Evolutionary conservation across 2,797 vertebrate genomes (phyloP).

Genomic region (Sebastes oblongus): DNA sequence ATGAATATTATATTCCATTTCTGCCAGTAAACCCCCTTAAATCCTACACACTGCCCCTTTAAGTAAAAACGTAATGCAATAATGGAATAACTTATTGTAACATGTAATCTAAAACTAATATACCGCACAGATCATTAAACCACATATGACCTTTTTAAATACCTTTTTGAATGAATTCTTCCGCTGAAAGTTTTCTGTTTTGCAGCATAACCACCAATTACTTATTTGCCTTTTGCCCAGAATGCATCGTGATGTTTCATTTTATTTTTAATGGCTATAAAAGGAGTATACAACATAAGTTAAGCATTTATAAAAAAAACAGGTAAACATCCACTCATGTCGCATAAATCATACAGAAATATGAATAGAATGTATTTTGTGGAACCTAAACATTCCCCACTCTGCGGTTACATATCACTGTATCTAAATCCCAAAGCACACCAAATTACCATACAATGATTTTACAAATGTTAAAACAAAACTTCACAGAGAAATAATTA

Average conservation of each 20-base stretch:
- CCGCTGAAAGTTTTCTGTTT: not conserved
- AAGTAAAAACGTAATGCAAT: not conserved
- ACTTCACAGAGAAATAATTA: not conserved
- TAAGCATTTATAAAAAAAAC: not conserved
- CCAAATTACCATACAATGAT: not conserved
- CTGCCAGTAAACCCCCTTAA: not conserved
- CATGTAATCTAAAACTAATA: not conserved
- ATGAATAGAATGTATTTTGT: not conserved
- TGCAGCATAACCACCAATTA: too few species aligned
- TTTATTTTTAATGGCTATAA: not conserved
- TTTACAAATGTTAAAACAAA: not conserved
- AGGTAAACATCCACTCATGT: not conserved
- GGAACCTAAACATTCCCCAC: not conserved
- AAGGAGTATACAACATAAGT: not conserved
- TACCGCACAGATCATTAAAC: not conserved
- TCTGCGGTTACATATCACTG: not conserved
- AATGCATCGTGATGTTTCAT: not conserved
- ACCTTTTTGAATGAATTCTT: not conserved
- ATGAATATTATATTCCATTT: too few species aligned
- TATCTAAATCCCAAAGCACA: not conserved
- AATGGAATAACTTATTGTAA: not conserved
- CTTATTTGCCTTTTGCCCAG: not conserved
- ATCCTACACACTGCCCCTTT: not conserved
- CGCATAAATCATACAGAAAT: not conserved
- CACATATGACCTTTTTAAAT: not conserved